Base-by-base conservation (phyloP, 2,888 invertebrate genomes). In the Neoitamus cyanurus region DNA sequence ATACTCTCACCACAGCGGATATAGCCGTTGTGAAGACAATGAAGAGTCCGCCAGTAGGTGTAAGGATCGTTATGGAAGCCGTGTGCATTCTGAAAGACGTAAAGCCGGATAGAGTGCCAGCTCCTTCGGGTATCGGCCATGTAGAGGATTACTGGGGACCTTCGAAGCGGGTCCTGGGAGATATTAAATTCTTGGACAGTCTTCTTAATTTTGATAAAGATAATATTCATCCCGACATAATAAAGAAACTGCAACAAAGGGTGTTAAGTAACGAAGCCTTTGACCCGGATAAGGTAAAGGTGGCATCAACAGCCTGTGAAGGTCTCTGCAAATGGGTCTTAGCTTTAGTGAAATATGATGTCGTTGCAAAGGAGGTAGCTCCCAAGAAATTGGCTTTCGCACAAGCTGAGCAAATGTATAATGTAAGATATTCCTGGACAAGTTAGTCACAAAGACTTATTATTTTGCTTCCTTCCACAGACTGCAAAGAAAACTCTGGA, bases 11-110 rank as follows among this genome's bases (percentile, higher is more conserved):
- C 28, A 95, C 96, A 2, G 94, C 95, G 83, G 99, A 91, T 87
- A 97, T 99, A 86, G 96, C 97, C 2, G 94, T 98, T 86, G 96
- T 99, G 58, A 98, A 97, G 91, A 96, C 98, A 0, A 99, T 99
- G 98, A 98, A 98, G 92, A 97, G 96, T 92, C 99, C 99, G 0
- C 98, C 99, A 0, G 93, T 95, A 87, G 96, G 96, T 25, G 96
- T 99, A 6, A 96, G 96, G 88, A 92, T 97, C 30, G 96, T 98
- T 2, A 97, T 99, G 97, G 99, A 99, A 91, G 97, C 97, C 72
- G 94, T 99, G 86, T 99, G 99, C 89, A 97, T 98, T 88, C 93
- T 99, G 86, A 96, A 97, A 94, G 97, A 96, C 87, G 92, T 97
- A 6, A 98, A 98, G 92, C 96, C 99, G 0, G 98, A 98, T 87